phyloP scores from a whole-genome alignment of 2,888 invertebrate genomes.

The Amphipyra tragopoginis region DNA sequence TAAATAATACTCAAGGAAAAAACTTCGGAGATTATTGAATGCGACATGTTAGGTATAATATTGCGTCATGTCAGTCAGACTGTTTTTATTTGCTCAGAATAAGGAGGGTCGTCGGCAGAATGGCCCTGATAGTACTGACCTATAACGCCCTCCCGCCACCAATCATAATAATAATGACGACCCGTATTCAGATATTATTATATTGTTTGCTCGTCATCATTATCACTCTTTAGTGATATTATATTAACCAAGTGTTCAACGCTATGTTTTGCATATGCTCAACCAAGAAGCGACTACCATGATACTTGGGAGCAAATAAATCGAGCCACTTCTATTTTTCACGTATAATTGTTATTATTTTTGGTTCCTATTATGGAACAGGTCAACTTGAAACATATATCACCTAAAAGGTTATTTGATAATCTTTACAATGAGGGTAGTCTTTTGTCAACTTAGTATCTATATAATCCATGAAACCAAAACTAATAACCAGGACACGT shows the following conservation, averaged over 20 bases:
- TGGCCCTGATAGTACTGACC: conserved; percentile 72
- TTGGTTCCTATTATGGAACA: too few species aligned
- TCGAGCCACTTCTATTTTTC: too few species aligned
- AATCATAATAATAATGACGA: conserved; percentile 57
- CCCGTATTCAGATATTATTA: conserved; percentile 39
- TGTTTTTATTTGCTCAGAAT: conserved; percentile 52
- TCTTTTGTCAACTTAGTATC: too few species aligned
- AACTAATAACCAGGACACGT: too few species aligned
- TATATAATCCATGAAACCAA: too few species aligned
- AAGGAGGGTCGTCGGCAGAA: conserved; percentile 46
- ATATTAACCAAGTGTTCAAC: neutral
- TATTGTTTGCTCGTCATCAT: conserved; percentile 25
- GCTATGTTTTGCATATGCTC: neutral
- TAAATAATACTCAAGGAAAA: neutral
- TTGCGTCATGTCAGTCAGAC: conserved; percentile 59
- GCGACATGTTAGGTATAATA: conserved; percentile 5
- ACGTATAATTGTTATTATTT: too few species aligned
- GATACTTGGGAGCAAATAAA: too few species aligned
- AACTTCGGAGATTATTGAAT: neutral
- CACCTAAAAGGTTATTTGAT: too few species aligned
- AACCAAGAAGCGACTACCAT: too few species aligned
- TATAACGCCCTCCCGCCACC: conserved; percentile 54
- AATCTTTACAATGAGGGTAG: too few species aligned
- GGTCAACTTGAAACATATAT: too few species aligned
- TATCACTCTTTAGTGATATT: conserved; percentile 12